Base-by-base conservation (phyloP, 2,888 invertebrate species). In the Linnaemya vulpina region DNA sequence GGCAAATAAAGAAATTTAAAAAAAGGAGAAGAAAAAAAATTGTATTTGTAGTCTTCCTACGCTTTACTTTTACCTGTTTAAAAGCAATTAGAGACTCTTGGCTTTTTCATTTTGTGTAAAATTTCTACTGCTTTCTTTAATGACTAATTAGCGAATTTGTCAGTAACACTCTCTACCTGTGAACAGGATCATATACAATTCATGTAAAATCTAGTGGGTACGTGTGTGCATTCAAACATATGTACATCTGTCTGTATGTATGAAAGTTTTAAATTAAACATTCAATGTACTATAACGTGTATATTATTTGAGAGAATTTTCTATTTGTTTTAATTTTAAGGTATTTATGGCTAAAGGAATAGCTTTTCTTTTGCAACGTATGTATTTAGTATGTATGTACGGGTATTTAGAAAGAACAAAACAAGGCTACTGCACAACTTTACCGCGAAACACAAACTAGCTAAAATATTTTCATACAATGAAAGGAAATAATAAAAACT, bases 141-240 rank as follows among this genome's bases (percentile, higher is more conserved):
- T 71, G 76, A 77, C 76, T 82, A 82, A 82, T 82, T 82, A 82
- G 63, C 63, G 76, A 71, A 76, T 71, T 65, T 77, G 82, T 76
- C 82, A 65, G 82, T 51, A 76, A 76, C 82, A 82, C 58, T 62
- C 63, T 81, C 49, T 82, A 81, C 81, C 75, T 55, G 35, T 0
- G 51, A 43, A 40, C 51, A 53, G 25, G 9, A n/a, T 49, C 10
- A 53, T 5, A 9, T 30, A 51, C 30, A 22, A 17, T 22, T 22
- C 20, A 22, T 22, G 9, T 53, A 53, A 20, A 53, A 53, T 53
- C 5, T 2, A 3, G 11, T 17, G 17, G 5, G 1, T 49, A 20
- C n/a, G 17, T 49, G 17, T 49, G 20, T 49, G 1, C 10, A 49
- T 17, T n/a, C n/a, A n/a, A n/a, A n/a, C n/a, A n/a, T n/a, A n/a